Percentiles rank a stretch among this genome's conserved stretches.
Conservation (phyloP, 2,888 invertebrate species). For the Apotomis betuletana region DNA sequence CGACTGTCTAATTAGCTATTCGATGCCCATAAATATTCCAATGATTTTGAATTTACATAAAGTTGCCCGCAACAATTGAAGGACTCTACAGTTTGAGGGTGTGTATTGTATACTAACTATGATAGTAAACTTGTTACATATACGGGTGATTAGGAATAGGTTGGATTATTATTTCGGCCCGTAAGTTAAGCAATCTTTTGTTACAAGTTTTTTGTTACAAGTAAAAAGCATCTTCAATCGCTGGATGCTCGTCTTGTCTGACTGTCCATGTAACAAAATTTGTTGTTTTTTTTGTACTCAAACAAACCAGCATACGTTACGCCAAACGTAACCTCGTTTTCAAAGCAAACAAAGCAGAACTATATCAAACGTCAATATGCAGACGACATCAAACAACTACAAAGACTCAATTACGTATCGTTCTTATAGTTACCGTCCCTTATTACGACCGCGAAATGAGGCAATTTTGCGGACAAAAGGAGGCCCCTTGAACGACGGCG, state of each 20-base stretch:
- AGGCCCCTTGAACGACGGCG: constrained; percentile 68
- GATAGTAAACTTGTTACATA: too few species aligned
- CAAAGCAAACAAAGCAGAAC: constrained; percentile 56
- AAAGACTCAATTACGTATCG: constrained; percentile 72
- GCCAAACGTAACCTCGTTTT: constrained; percentile 28
- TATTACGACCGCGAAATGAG: constrained; percentile 78
- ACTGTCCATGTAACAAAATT: too few species aligned
- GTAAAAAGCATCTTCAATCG: too few species aligned
- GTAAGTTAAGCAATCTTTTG: too few species aligned
- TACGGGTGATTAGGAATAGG: too few species aligned
- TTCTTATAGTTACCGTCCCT: constrained; percentile 75
- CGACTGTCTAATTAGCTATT: constrained; percentile 78
- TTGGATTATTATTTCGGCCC: too few species aligned
- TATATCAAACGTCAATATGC: constrained; percentile 63
- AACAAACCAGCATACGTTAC: constrained; percentile 25
- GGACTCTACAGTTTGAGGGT: constrained; percentile 16
- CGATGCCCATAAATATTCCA: constrained; percentile 79
- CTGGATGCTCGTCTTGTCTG: too few species aligned
- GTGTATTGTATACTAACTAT: not conserved
- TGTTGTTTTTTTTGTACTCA: not conserved
- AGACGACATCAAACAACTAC: constrained; percentile 75
- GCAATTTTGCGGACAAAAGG: constrained; percentile 81
- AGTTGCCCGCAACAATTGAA: constrained; percentile 40
- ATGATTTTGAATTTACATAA: constrained; percentile 71
- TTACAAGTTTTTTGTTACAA: too few species aligned